Conservation (phyloP, 2,797 vertebrate species). For the Xiphorhynchus erythropygius region DNA sequence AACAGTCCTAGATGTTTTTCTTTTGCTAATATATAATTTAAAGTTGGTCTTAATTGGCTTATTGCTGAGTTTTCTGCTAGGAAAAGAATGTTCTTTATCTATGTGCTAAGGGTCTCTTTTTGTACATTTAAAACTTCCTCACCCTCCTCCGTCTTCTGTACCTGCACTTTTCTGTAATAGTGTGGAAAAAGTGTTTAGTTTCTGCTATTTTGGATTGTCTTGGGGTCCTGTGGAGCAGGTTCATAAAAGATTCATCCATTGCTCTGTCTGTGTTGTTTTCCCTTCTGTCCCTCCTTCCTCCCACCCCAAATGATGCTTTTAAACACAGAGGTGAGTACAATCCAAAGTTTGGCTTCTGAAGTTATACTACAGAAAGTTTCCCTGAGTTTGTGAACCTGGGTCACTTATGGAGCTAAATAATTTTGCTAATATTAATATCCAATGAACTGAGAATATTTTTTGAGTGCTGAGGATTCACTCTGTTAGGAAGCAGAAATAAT, state of each 20-base stretch:
- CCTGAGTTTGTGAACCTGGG: not conserved
- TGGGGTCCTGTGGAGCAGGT: not conserved
- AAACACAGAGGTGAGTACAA: not conserved
- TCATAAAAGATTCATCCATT: not conserved
- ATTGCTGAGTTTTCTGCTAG: not conserved
- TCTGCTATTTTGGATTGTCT: not conserved
- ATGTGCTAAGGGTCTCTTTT: not conserved
- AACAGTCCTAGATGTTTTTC: not conserved
- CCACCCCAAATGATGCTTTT: not conserved
- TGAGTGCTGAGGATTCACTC: not conserved
- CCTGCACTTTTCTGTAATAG: not conserved
- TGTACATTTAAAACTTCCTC: not conserved
- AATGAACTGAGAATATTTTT: not conserved
- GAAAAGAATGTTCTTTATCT: not conserved
- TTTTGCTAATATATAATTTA: not conserved
- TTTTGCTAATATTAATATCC: not conserved
- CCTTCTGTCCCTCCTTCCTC: not conserved
- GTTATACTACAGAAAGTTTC: not conserved
- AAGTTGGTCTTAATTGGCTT: not conserved
- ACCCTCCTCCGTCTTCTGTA: not conserved
- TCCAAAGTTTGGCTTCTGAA: not conserved
- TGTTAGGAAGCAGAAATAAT: conserved; percentile 19
- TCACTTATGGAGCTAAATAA: not conserved
- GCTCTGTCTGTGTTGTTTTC: not conserved
- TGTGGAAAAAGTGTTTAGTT: not conserved